Percentiles rank a stretch among this genome's conserved stretches.
phyloP scores from a whole-genome alignment of 2,113 vertebrate species.

The Gulo gulo region DNA sequence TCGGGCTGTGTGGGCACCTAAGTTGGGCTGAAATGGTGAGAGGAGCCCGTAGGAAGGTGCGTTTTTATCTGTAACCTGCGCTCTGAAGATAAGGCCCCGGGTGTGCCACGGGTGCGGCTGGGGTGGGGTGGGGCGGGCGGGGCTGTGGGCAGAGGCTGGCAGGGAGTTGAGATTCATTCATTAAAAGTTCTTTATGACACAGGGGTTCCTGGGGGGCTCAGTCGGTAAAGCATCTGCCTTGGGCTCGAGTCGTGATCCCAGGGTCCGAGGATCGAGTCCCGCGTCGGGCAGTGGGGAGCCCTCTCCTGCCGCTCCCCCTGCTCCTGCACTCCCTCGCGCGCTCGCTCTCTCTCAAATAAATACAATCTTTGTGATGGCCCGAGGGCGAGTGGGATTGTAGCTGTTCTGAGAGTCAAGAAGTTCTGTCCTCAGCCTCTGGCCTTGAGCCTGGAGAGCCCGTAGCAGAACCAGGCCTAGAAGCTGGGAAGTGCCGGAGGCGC shows the following conservation, averaged over 20 bases:
- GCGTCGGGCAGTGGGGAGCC: not conserved
- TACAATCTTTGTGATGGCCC: not conserved
- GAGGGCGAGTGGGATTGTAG: not conserved
- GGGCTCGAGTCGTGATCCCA: not conserved
- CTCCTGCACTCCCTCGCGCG: not conserved
- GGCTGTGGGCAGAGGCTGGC: not conserved
- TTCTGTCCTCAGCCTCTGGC: not conserved
- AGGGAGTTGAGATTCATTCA: not conserved
- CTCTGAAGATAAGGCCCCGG: not conserved
- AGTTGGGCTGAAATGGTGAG: not conserved
- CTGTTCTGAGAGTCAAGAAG: not conserved
- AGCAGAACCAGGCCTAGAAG: not conserved
- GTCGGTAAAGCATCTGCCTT: not conserved
- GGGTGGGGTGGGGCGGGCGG: not conserved
- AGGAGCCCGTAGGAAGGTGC: not conserved
- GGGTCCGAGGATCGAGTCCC: not conserved
- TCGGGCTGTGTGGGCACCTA: not conserved
- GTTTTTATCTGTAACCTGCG: accelerated
- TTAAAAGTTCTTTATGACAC: not conserved
- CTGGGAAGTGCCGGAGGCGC: not conserved
- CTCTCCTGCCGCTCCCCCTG: not conserved
- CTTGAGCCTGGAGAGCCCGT: not conserved
- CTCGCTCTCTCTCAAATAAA: too few relatives aligned
- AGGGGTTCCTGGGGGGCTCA: not conserved
- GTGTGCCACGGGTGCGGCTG: too few relatives aligned